Evolutionary conservation across 23 tunicate species (phyloP).

Genomic region (Corella eumyota): DNA sequence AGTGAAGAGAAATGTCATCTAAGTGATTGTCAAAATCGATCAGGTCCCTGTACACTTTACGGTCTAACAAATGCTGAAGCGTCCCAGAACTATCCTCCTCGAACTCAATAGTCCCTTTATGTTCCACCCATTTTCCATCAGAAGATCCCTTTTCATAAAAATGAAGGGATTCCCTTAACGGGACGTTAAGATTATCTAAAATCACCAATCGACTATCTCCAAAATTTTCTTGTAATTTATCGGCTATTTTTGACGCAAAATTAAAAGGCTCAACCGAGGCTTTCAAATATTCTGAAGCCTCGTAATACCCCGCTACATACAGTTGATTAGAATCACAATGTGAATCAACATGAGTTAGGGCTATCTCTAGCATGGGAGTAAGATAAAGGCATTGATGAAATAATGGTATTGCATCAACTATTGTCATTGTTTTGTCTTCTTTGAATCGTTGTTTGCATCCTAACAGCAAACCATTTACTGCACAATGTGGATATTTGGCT

Average conservation of each 20-base stretch:
- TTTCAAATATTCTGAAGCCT: slow-evolving; percentile 40
- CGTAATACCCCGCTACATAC: slow-evolving; percentile 89
- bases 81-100: slow-evolving; percentile 27
- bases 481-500: slow-evolving; percentile 93
- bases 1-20: slow-evolving; percentile 72
- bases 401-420: slow-evolving; percentile 77
- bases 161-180: slow-evolving; percentile 32
- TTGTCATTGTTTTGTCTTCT: slow-evolving; percentile 23
- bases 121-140: slow-evolving; percentile 50
- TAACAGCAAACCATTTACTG: slow-evolving; percentile 83
- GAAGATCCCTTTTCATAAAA: slow-evolving; percentile 29
- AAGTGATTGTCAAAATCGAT: slow-evolving; percentile 85
- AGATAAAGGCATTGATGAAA: slow-evolving; percentile 82
- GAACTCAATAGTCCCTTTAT: slow-evolving; percentile 7
- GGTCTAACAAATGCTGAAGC: slow-evolving; percentile 35
- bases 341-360: slow-evolving; percentile 55
- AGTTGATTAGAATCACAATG: slow-evolving; percentile 48
- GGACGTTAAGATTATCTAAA: slow-evolving; percentile 48
- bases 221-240: slow-evolving; percentile 39
- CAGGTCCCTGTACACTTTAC: slow-evolving; percentile 51
- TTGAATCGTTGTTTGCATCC: slow-evolving; percentile 37
- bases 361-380: slow-evolving; percentile 90
- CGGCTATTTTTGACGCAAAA: slow-evolving; percentile 36
- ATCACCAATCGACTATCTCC: slow-evolving; percentile 31
- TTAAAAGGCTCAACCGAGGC: slow-evolving; percentile 25